A percentile compares a stretch with the other conserved stretches of the same genome.
phyloP scores from a whole-genome alignment of 1,140 invertebrate genomes.

The Macrocentrus cingulum region DNA sequence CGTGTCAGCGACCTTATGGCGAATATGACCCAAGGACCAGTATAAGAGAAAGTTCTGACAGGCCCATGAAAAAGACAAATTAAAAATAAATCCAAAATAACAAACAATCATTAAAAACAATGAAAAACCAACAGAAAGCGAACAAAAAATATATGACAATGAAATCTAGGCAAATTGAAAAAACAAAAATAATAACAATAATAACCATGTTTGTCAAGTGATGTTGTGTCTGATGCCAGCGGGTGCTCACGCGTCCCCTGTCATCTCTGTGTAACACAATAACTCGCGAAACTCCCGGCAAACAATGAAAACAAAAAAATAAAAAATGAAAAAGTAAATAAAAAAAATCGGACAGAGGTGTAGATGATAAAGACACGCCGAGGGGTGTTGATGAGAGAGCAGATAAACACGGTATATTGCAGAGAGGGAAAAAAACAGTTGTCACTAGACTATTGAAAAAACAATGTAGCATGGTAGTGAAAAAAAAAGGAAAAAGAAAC shows the following conservation, averaged over 20 bases:
- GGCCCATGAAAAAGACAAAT: too few species aligned
- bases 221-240: conserved; percentile 20
- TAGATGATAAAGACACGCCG: background rate
- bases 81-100: too few species aligned
- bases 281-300: background rate
- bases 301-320: conserved; percentile 11
- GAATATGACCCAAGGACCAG: conserved; percentile 18
- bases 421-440: conserved; percentile 7
- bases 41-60: too few species aligned
- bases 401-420: background rate
- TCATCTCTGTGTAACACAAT: conserved; percentile 16
- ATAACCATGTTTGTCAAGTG: conserved; percentile 49
- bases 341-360: background rate
- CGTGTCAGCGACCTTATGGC: conserved; percentile 22
- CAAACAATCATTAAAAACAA: too few species aligned
- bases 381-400: conserved; percentile 3
- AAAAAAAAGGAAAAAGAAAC: too few species aligned
- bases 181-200: conserved; percentile 31
- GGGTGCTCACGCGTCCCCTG: conserved; percentile 4
- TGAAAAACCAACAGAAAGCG: conserved; percentile 7
- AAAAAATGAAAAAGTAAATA: conserved; percentile 9
- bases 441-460: conserved; percentile 19
- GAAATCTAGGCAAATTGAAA: conserved; percentile 49
- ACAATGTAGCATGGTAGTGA: conserved; percentile 22
- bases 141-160: conserved; percentile 42